phyloP scores from a whole-genome alignment of 2,888 invertebrate species.

The Cosmorhoe ocellata region DNA sequence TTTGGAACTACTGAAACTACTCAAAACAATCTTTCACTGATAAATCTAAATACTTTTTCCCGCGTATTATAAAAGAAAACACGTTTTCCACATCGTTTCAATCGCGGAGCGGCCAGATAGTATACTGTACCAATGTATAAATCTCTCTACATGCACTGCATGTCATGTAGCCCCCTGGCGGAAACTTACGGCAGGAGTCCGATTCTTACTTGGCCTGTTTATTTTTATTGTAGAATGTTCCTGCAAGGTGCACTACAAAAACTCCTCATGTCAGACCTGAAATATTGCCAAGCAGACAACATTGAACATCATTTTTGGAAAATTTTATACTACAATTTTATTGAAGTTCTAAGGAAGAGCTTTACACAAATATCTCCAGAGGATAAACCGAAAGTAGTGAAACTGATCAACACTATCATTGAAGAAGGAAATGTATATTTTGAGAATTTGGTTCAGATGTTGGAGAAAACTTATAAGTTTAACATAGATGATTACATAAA shows the following conservation, averaged over 20 bases:
- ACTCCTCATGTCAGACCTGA: slow-evolving; percentile 89
- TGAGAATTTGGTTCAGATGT: slow-evolving; percentile 86
- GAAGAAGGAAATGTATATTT: slow-evolving; percentile 92
- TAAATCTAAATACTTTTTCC: no score
- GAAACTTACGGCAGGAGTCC: no score
- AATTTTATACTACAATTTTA: slow-evolving; percentile 92
- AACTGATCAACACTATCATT: slow-evolving; percentile 86
- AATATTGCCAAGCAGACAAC: slow-evolving; percentile 93
- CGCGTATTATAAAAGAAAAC: no score
- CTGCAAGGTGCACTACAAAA: slow-evolving; percentile 86
- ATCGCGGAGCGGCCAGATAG: no score
- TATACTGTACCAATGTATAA: no score
- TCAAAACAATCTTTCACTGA: no score
- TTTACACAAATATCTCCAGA: slow-evolving; percentile 83
- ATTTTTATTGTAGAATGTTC: slow-evolving; percentile 64
- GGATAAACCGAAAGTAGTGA: slow-evolving; percentile 85
- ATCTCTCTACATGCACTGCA: no score
- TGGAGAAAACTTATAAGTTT: slow-evolving; percentile 90
- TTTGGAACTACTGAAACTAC: no score
- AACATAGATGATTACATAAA: slow-evolving; percentile 84
- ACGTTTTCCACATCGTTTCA: no score
- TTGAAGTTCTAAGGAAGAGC: slow-evolving; percentile 90
- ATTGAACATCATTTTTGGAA: slow-evolving; percentile 97
- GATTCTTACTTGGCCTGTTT: background rate
- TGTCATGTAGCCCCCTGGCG: no score